Evolutionary conservation across 2,113 vertebrate genomes (phyloP).

Genomic region (Larimichthys polyactis): DNA sequence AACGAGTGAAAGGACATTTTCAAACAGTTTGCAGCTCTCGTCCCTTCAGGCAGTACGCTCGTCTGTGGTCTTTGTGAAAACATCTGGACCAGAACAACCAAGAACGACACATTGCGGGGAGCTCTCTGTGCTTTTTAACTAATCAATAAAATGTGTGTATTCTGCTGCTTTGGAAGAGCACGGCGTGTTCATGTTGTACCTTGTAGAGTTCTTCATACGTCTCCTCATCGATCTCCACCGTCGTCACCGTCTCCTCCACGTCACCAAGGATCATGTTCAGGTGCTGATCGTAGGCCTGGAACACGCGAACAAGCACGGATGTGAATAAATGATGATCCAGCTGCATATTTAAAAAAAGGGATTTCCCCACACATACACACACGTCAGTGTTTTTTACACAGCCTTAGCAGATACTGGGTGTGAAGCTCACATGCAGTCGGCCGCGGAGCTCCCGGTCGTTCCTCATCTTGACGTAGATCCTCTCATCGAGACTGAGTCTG

Average conservation of each 20-base stretch:
- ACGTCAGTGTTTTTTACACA: not conserved
- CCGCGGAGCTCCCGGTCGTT: conserved; percentile 97
- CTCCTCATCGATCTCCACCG: conserved; percentile 99
- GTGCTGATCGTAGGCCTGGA: conserved; percentile 97
- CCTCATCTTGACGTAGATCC: conserved; percentile 99
- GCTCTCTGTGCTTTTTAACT: too few species aligned
- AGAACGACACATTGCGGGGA: too few species aligned
- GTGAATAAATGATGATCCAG: not conserved
- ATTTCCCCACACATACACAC: not conserved
- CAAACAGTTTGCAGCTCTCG: too few species aligned
- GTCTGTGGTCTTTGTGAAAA: too few species aligned
- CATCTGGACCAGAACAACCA: too few species aligned
- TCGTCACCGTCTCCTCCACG: conserved; percentile 98
- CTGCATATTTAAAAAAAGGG: conserved; percentile 2
- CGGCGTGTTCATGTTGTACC: conserved; percentile 75
- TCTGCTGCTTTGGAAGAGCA: too few species aligned
- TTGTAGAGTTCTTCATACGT: conserved; percentile 99
- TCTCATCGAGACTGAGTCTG: conserved; percentile 95
- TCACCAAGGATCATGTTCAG: conserved; percentile 99
- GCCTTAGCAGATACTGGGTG: too few species aligned
- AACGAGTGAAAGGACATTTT: too few species aligned
- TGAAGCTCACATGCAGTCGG: conserved; percentile 90
- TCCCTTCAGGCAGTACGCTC: too few species aligned
- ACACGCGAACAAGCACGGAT: not conserved
- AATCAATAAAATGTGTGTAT: too few species aligned